A percentile compares a stretch with the other conserved stretches of the same genome.
phyloP scores from a whole-genome alignment of 1,140 invertebrate species.

The Holcopasites calliopsidis region DNA sequence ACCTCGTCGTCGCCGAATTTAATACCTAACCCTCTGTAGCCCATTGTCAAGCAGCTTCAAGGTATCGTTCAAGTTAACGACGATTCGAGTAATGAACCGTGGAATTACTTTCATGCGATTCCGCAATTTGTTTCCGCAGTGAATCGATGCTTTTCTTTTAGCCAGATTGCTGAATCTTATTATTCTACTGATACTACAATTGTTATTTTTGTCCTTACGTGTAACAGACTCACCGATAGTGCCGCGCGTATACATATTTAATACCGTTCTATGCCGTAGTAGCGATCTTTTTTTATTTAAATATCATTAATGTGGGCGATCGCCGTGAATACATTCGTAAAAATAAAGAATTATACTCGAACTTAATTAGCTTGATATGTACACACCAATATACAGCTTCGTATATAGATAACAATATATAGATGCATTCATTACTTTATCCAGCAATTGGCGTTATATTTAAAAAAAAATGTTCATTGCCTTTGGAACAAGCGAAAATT shows the following conservation, averaged over 20 bases:
- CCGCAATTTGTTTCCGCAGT: not conserved
- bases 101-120: not conserved
- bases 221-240: not conserved
- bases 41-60: slow-evolving; percentile 45
- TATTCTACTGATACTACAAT: not conserved
- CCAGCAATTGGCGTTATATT: not conserved
- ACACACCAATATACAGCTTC: not conserved
- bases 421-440: not conserved
- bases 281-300: slow-evolving; percentile 5
- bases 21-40: slow-evolving; percentile 53
- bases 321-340: not conserved
- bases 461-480: too few species aligned
- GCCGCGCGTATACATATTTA: not conserved
- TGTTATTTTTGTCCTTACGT: slow-evolving; percentile 18
- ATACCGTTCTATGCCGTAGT: not conserved
- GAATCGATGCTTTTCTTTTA: not conserved
- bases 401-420: not conserved
- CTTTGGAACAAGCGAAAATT: not conserved
- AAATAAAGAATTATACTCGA: not conserved
- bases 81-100: not conserved
- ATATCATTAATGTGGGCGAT: not conserved
- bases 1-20: slow-evolving; percentile 13
- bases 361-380: not conserved
- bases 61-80: not conserved
- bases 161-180: not conserved